phyloP scores from a whole-genome alignment of 2,888 invertebrate genomes.

The Megastigmus dorsalis region DNA sequence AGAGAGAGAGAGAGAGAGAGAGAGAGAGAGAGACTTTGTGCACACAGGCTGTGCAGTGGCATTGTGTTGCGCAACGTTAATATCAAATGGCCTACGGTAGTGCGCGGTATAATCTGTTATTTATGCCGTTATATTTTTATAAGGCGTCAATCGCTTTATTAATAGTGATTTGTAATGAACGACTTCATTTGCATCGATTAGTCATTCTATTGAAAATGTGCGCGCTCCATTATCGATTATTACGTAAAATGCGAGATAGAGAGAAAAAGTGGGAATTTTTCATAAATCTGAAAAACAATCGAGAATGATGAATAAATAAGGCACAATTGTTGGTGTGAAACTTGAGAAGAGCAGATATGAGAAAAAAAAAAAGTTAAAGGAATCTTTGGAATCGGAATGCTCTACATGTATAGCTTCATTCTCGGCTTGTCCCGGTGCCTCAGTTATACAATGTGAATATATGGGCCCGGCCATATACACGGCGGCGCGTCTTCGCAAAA shows the following conservation, averaged over 20 bases:
- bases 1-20: not conserved
- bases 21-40: not conserved
- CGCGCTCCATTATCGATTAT: too few species aligned
- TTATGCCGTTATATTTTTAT: constrained; percentile 36
- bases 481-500: constrained; percentile 44
- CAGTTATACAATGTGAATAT: constrained; percentile 17
- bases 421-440: constrained; percentile 27
- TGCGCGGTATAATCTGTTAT: constrained; percentile 30
- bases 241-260: too few species aligned
- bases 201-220: too few species aligned
- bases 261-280: too few species aligned
- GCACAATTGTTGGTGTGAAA: too few species aligned
- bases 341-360: too few species aligned
- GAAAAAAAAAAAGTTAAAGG: too few species aligned
- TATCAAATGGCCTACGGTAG: not conserved
- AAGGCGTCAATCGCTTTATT: constrained; percentile 24
- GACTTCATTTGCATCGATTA: constrained; percentile 9
- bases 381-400: too few species aligned
- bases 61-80: constrained; percentile 14
- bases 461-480: too few species aligned
- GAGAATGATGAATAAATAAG: too few species aligned
- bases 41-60: not conserved
- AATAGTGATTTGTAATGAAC: constrained; percentile 2
- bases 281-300: too few species aligned
- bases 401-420: not conserved